These are phyloP conservation scores for Gavialis gangeticus DNA, from an alignment of 2,113 vertebrate species.

Conservation along the genomic window DNA sequence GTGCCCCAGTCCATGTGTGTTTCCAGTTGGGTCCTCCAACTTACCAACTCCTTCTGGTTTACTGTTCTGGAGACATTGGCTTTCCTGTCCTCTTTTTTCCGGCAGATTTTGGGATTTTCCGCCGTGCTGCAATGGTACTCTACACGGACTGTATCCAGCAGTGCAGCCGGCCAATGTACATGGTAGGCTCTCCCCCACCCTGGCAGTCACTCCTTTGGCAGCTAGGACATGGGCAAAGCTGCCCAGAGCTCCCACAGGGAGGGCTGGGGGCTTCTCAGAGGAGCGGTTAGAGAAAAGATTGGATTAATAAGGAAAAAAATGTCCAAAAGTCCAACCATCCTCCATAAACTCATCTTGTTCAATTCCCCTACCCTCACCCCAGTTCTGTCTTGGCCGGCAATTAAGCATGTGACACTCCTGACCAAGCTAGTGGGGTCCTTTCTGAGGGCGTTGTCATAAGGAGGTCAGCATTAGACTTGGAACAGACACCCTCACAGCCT, in stretches of 20 bases:
- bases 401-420: too few species aligned
- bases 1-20: neutral
- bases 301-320: neutral
- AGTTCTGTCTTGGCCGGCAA: too few species aligned
- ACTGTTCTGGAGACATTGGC: neutral
- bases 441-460: neutral
- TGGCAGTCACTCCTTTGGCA: neutral
- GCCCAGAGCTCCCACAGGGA: neutral
- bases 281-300: neutral
- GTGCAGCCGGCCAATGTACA: slow-evolving; percentile 85
- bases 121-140: slow-evolving; percentile 76
- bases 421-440: neutral
- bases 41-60: neutral
- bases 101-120: slow-evolving; percentile 82
- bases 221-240: neutral
- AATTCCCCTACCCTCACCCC: too few species aligned
- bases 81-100: slow-evolving; percentile 39
- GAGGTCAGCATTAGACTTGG: accelerated
- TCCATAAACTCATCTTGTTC: neutral
- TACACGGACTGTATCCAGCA: slow-evolving; percentile 84
- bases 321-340: neutral
- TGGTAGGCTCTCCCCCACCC: slow-evolving; percentile 69
- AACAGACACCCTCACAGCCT: neutral
- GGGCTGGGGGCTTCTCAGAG: neutral
- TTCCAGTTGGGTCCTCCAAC: neutral